phyloP scores from a whole-genome alignment of 2,113 vertebrate species.

The Pelusios castaneus region DNA sequence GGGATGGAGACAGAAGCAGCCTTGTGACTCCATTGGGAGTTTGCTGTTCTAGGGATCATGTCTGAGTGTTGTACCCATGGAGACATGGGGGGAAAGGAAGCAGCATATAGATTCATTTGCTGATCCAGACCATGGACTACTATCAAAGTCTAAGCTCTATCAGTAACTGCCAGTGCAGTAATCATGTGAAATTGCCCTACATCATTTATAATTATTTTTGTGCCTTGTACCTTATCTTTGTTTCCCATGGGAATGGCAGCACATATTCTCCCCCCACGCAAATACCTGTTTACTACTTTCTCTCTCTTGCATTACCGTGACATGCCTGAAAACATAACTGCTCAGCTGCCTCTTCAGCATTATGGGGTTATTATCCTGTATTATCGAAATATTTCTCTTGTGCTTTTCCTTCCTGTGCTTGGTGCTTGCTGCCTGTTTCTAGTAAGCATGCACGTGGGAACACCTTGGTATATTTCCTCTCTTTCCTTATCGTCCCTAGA shows the following conservation, averaged over 20 bases:
- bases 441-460: background rate
- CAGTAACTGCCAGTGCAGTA: background rate
- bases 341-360: background rate
- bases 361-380: background rate
- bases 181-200: background rate
- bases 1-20: background rate
- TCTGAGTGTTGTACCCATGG: accelerated
- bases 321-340: background rate
- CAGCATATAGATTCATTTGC: accelerated
- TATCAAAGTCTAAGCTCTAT: background rate
- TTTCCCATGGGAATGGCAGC: background rate
- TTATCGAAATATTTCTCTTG: background rate
- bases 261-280: background rate
- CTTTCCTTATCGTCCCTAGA: background rate
- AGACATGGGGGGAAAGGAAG: background rate
- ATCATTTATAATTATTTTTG: background rate
- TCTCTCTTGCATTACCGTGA: background rate
- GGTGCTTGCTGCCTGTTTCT: background rate
- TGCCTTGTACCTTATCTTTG: background rate
- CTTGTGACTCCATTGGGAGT: background rate
- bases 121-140: background rate
- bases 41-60: background rate
- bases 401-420: background rate
- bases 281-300: background rate
- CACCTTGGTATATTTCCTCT: background rate